A percentile compares a stretch with the other conserved stretches of the same genome.
phyloP scores from a whole-genome alignment of 2,888 invertebrate genomes.

The Nebria salina region DNA sequence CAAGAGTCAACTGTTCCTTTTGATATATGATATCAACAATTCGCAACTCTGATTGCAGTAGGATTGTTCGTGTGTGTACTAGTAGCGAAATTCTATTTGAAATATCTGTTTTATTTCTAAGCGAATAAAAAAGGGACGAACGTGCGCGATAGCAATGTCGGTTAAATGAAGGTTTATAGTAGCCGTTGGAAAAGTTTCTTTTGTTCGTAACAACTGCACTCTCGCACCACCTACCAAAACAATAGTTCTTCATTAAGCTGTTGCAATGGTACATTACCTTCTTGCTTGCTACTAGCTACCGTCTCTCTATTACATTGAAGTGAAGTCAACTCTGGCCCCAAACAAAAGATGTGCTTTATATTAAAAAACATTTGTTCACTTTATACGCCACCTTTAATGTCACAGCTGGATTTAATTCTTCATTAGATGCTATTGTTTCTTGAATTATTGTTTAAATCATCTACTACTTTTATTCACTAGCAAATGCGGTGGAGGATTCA shows the following conservation, averaged over 20 bases:
- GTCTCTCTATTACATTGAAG: conserved; percentile 3
- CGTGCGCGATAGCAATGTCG: not conserved
- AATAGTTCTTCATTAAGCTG: conserved; percentile 43
- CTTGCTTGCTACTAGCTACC: conserved; percentile 17
- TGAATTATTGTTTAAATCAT: too few species aligned
- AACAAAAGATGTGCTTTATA: not conserved
- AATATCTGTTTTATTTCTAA: not conserved
- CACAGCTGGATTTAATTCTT: not conserved
- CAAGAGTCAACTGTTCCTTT: too few species aligned
- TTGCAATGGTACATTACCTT: conserved; percentile 43
- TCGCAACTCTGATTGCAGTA: too few species aligned
- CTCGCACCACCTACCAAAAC: conserved; percentile 19
- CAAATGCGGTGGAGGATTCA: too few species aligned
- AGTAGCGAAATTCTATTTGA: not conserved
- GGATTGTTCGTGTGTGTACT: too few species aligned
- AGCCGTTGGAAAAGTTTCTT: conserved; percentile 37
- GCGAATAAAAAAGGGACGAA: not conserved
- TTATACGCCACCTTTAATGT: not conserved
- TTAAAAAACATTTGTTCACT: not conserved
- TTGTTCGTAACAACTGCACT: conserved; percentile 45
- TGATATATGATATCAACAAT: too few species aligned
- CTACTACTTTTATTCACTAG: too few species aligned
- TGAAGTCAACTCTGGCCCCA: not conserved
- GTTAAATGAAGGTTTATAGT: conserved; percentile 41
- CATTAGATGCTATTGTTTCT: too few species aligned